Conservation (phyloP, 2,888 invertebrate genomes). For the Macrosiphum euphorbiae region DNA sequence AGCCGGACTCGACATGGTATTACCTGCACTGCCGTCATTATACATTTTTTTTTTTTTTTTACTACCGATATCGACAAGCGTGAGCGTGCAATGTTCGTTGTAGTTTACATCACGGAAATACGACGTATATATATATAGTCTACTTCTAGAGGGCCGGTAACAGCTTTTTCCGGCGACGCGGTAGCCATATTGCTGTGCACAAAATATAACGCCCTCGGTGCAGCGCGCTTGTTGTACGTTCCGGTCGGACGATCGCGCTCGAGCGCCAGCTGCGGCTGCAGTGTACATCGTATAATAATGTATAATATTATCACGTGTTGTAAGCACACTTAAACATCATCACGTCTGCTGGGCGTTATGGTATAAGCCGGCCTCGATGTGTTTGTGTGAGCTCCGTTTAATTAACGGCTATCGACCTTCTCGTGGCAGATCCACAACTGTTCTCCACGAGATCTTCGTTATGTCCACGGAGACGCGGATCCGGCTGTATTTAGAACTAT, state of each 20-base stretch:
- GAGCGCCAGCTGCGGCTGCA: slow-evolving; percentile 53
- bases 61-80: not conserved
- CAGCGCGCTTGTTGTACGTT: slow-evolving; percentile 26
- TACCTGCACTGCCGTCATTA: not conserved
- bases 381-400: not conserved
- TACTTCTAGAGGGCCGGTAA: not conserved
- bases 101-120: not conserved
- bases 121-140: not conserved
- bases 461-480: not conserved
- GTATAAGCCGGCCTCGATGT: not conserved
- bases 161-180: slow-evolving; percentile 4
- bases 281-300: not conserved
- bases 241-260: slow-evolving; percentile 52
- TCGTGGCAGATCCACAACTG: not conserved
- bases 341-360: not conserved
- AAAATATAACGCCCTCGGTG: not conserved
- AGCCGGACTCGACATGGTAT: not conserved
- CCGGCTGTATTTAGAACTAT: not conserved
- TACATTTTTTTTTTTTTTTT: not conserved
- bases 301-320: not conserved
- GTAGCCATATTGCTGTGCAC: slow-evolving; percentile 2
- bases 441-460: not conserved
- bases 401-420: slow-evolving; percentile 11
- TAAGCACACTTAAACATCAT: not conserved
- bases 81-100: not conserved